phyloP scores from a whole-genome alignment of 2,113 vertebrate genomes.

The Semnopithecus entellus region DNA sequence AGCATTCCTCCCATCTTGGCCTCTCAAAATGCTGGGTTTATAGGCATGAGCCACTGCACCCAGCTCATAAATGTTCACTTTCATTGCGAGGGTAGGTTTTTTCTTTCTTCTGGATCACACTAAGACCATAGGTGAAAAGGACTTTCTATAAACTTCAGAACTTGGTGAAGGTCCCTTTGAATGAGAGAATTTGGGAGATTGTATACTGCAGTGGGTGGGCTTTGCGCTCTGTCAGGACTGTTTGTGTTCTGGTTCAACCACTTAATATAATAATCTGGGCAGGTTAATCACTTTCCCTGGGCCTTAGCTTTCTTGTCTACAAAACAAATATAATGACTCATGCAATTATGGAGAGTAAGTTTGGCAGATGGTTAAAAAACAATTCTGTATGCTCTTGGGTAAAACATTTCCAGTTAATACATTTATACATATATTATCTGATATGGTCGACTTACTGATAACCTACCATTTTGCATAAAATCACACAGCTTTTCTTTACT shows the following conservation, averaged over 20 bases:
- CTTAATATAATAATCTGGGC: too few species aligned
- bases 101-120: not conserved
- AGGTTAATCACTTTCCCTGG: not conserved
- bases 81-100: not conserved
- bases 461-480: not conserved
- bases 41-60: too few species aligned
- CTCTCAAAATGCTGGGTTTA: too few species aligned
- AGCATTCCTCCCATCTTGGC: too few species aligned
- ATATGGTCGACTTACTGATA: not conserved
- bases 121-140: not conserved
- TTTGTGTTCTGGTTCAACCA: not conserved
- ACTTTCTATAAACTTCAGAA: not conserved
- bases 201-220: not conserved
- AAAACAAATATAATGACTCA: not conserved
- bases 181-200: not conserved
- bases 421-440: not conserved
- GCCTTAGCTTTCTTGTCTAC: not conserved
- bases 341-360: not conserved
- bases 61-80: not conserved
- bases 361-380: constrained; percentile 1
- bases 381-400: not conserved
- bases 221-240: too few species aligned
- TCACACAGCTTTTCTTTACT: constrained; percentile 7
- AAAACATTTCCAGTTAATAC: constrained; percentile 46
- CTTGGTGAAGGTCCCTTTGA: not conserved